Evolutionary conservation across 1,140 invertebrate species (phyloP), one percentile per base, ranked within the genome.

Genomic region (Harpegnathos saltator): DNA sequence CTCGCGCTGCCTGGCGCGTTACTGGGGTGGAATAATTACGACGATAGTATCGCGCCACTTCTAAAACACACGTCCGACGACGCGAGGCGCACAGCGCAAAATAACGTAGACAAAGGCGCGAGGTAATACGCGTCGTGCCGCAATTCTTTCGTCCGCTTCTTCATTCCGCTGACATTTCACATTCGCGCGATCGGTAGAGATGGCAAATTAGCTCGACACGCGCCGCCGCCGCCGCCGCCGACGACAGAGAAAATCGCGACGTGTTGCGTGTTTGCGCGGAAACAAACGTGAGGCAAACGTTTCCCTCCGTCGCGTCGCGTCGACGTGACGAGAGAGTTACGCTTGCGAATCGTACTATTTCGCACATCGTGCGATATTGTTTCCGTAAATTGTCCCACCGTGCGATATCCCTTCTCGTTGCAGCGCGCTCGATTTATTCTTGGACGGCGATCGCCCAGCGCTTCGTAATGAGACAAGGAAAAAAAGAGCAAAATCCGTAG

Each of bases 11-110:
- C 19, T 58, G 14, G 17, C 3, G 17, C 3, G 38, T 65, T 74
- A 82, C 61, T 62, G 7, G 48, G 54, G 59, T 62, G 29, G 48
- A 83, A 65, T 75, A 83, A 83, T 83, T 83, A 83, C 24, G 11
- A 58, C 22, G 72, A 83, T 83, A 82, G 63, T 22, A 83, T 66
- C 52, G 52, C 14, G 59, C 24, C 50, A 56, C 38, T 59, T 82
- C 61, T 52, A 54, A 73, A 72, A 73, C 69, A 24, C 59, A n/a
- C n/a, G 50, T 15, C 26, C 33, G 5, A 14, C 54, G 50, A 52
- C 38, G 12, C 17, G 50, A 19, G 24, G 73, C 33, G 26, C 33
- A 26, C 48, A 15, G 5, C 11, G 61, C 80, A 80, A 83, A 80
- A 33, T 33, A 33, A 33, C 33, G 33, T 7, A 33, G 33, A 33